A percentile compares a stretch with the other conserved stretches of the same genome.
These are phyloP conservation scores for Spilarctia lutea DNA, from an alignment of 2,888 invertebrate species.

Conservation along the genomic window DNA sequence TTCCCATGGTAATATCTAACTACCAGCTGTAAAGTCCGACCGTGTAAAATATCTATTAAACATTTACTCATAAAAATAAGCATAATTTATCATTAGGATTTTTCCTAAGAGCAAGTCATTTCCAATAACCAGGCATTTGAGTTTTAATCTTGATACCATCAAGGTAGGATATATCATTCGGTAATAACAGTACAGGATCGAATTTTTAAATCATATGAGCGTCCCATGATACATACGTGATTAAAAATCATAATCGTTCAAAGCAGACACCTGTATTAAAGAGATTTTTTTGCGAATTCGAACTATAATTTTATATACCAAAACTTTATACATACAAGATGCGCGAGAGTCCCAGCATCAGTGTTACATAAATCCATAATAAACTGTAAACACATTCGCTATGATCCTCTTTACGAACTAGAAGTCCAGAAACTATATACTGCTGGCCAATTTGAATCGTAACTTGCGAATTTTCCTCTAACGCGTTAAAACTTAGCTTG, in stretches of 20 bases:
- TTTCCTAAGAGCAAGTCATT: too few relatives aligned
- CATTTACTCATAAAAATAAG: too few relatives aligned
- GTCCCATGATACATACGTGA: background rate
- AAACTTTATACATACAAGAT: background rate
- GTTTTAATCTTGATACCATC: background rate
- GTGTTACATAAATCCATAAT: background rate
- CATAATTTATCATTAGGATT: too few relatives aligned
- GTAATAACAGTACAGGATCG: background rate
- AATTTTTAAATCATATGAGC: background rate
- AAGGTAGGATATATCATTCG: too few relatives aligned
- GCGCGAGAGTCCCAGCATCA: background rate
- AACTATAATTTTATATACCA: background rate
- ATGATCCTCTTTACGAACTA: conserved; percentile 41
- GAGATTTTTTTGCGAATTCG: background rate
- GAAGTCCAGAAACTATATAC: conserved; percentile 49
- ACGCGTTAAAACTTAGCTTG: conserved; percentile 50
- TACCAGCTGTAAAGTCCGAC: too few relatives aligned
- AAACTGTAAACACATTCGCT: conserved; percentile 35
- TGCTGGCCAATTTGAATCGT: conserved; percentile 51
- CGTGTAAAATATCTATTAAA: too few relatives aligned
- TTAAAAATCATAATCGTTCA: background rate
- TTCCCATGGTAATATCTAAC: too few relatives aligned
- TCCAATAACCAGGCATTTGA: too few relatives aligned
- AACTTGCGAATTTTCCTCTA: conserved; percentile 55
- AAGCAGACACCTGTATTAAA: background rate